Percentiles rank a stretch among this genome's conserved stretches.
These are phyloP conservation scores for Mellivora capensis DNA, from an alignment of 2,113 vertebrate species.

Conservation along the genomic window DNA sequence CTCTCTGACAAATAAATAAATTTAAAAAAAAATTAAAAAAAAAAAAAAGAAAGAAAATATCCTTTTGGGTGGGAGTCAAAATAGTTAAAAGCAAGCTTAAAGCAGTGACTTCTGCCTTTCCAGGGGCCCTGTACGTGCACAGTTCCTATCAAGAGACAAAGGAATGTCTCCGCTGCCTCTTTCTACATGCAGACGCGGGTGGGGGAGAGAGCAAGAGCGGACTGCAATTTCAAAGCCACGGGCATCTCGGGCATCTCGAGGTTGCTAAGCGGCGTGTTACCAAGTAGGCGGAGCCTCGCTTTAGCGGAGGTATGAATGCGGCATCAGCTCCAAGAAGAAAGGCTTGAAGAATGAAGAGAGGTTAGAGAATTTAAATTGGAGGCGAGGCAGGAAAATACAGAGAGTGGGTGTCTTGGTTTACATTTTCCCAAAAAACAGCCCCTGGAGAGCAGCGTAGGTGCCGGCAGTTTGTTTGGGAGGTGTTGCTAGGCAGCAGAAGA, in stretches of 20 bases:
- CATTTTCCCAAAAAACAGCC: neutral
- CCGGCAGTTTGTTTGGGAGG: constrained; percentile 6
- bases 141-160: neutral
- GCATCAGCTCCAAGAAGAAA: neutral
- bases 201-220: neutral
- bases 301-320: neutral
- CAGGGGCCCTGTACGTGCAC: neutral
- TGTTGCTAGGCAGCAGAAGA: neutral
- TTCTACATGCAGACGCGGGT: neutral
- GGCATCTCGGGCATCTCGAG: neutral
- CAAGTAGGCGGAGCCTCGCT: neutral
- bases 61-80: neutral
- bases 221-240: neutral
- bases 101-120: neutral
- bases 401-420: neutral
- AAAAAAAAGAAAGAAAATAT: no score
- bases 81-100: neutral
- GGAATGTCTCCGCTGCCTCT: neutral
- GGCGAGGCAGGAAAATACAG: neutral
- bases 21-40: no score
- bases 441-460: neutral
- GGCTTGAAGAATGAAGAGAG: neutral
- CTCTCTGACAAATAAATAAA: no score
- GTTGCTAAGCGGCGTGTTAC: neutral
- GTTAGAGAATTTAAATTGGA: neutral